These are phyloP conservation scores for Acanthaster planci DNA, from an alignment of 35 echinoderm and acorn worm species.

Conservation along the genomic window DNA sequence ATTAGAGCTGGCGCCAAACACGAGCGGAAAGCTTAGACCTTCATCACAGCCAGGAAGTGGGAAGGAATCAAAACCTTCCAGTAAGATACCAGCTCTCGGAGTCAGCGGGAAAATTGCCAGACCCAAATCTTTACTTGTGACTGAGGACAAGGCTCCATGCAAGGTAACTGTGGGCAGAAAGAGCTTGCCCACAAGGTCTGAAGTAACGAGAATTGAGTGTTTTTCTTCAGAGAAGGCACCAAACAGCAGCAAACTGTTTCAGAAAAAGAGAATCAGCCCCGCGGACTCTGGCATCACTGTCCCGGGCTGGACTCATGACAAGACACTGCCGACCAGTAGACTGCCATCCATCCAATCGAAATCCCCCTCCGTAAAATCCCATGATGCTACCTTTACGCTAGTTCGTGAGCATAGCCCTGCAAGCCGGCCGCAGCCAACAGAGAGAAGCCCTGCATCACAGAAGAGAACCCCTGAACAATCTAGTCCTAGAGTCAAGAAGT, in stretches of 20 bases:
- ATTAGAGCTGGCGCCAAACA: slow-evolving; percentile 1
- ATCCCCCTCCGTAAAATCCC: neutral
- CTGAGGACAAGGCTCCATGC: slow-evolving; percentile 24
- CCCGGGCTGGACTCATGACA: slow-evolving; percentile 80
- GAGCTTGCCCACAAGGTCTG: neutral
- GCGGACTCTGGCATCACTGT: slow-evolving; percentile 63
- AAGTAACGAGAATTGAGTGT: slow-evolving; percentile 15
- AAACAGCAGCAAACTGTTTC: slow-evolving; percentile 74
- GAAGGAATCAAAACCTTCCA: slow-evolving; percentile 45
- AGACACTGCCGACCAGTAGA: slow-evolving; percentile 31
- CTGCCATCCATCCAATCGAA: slow-evolving; percentile 4
- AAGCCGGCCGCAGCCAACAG: neutral
- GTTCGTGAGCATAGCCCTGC: neutral
- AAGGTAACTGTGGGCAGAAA: slow-evolving; percentile 1
- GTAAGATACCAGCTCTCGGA: slow-evolving; percentile 57
- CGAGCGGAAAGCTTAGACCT: neutral
- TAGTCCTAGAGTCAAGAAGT: neutral
- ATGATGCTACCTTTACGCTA: slow-evolving; percentile 52
- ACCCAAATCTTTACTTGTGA: slow-evolving; percentile 71
- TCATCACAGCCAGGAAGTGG: neutral
- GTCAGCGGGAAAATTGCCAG: slow-evolving; percentile 49
- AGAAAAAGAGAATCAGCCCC: slow-evolving; percentile 78
- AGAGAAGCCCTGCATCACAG: slow-evolving; percentile 4
- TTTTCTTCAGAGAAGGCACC: slow-evolving; percentile 56
- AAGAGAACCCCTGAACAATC: neutral